Evolutionary conservation across 1,140 invertebrate species (phyloP), one percentile per base, ranked within the genome.

Genomic region (Neodiprion fabricii): DNA sequence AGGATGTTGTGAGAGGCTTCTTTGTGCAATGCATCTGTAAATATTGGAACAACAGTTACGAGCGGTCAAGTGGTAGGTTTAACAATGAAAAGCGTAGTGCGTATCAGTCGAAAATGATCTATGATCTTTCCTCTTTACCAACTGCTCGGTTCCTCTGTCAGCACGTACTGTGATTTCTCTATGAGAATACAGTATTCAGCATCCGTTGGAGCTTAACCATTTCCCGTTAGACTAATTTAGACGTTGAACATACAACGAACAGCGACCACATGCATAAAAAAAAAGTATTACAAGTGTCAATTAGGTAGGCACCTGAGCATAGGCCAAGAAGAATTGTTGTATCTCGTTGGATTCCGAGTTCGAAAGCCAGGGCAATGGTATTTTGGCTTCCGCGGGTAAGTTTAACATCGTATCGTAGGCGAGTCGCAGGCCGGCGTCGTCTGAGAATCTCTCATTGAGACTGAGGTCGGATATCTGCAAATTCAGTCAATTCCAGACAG

Each of bases 21-120:
- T 83, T 85, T 70, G 83, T 82, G 74, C 83, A 85, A 74, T 81
- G 73, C 76, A 76, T 80, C 83, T 85, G 75, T 70, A 80, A 82
- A 12, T 40, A 74, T 76, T 75, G 17, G 47, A 74, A 70, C 53
- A n/a, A 48, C 28, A 73, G 67, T 17, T 17, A 49, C 47, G 12
- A 72, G 68, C 12, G 28, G 17, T 69, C 12, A 72, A 71, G 2
- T 11, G 17, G 14, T 28, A 28, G 28, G 28, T 1, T 28, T 28
- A 28, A 28, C 28, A 28, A 28, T 28, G 28, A 28, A 28, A 5
- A 28, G 28, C 28, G 28, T 28, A 28, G 28, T 28, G 28, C 28
- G 28, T 28, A 28, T 28, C 28, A 28, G 1, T 28, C 28, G 28
- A 28, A 28, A 28, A 28, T 28, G 5, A 28, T 28, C 28, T 28